These are phyloP conservation scores for Ditula angustiorana DNA, from an alignment of 2,888 invertebrate species.

Conservation along the genomic window DNA sequence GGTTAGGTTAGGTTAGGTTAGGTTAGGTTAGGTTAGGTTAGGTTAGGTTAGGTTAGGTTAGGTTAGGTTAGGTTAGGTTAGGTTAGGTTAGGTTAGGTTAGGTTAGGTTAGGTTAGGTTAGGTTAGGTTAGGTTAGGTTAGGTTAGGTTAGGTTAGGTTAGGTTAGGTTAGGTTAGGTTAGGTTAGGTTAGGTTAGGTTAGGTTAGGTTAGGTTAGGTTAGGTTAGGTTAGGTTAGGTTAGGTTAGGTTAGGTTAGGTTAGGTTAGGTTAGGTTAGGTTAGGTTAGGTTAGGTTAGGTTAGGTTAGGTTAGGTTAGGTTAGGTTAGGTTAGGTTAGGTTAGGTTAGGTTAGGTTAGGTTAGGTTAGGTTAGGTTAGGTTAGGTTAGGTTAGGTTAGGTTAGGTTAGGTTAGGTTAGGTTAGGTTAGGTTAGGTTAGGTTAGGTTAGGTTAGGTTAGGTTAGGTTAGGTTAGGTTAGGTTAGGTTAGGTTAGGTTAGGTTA, in stretches of 20 bases:
- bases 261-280: constrained; percentile 29
- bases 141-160: constrained; percentile 32
- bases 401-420: constrained; percentile 30
- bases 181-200: constrained; percentile 31
- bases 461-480: constrained; percentile 32
- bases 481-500: constrained; percentile 35
- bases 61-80: constrained; percentile 32
- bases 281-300: constrained; percentile 30
- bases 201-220: constrained; percentile 27
- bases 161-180: constrained; percentile 32
- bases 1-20: constrained; percentile 32
- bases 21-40: constrained; percentile 32
- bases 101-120: constrained; percentile 29
- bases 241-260: constrained; percentile 28
- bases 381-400: constrained; percentile 30
- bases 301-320: constrained; percentile 30
- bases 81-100: constrained; percentile 29
- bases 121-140: constrained; percentile 32
- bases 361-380: constrained; percentile 27
- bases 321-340: constrained; percentile 30
- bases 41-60: constrained; percentile 32
- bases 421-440: constrained; percentile 30
- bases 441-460: constrained; percentile 25
- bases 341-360: constrained; percentile 29
- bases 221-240: constrained; percentile 28